Evolutionary conservation across 2,113 vertebrate genomes (phyloP), one percentile per base, ranked within the genome.

Genomic region (Chloropsis cyanopogon): DNA sequence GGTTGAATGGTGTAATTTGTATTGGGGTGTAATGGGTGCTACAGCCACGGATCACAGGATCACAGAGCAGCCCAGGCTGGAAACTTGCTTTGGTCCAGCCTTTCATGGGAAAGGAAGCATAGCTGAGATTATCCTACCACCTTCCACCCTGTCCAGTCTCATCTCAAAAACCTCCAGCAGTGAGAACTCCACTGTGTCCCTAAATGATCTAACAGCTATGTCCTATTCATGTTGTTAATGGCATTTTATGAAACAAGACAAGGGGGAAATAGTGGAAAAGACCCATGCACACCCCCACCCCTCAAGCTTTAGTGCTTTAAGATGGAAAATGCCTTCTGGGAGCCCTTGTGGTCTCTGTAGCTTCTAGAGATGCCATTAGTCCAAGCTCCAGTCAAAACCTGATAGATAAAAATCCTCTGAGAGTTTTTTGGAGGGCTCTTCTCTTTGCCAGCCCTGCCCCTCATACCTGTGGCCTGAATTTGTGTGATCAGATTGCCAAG

Each of bases 251-350:
- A 56, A 79, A 64, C 5, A 69, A 52, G 19, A 12, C 1, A 33
- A 61, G 46, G 19, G 11, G 18, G 12, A n/a, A 65, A 8, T 33
- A 47, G 17, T 56, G 44, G 24, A 16, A 31, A 63, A 50, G 42
- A 61, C 12, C 19, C n/a, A 0, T 72, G 33, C 15, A 49, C 2
- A 13, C 7, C 5, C 33, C 14, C 6, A 26, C 5, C 8, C n/a
- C 14, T 12, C 6, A 46, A 7, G 8, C 6, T 63, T 54, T 64
- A 50, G 24, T 69, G 22, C 17, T 54, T 64, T 52, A 46, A 49
- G 21, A 23, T 86, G 41, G 28, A 86, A 86, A 37, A 73, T 33
- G 4, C 7, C 22, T 35, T 3, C 80, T 79, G 31, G 49, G 23
- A 71, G 4, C 12, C 14, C 21, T 35, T 66, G 57, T 47, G 80